Evolutionary conservation across 2,888 invertebrate species (phyloP).

Genomic region (Microchrysa polita): DNA sequence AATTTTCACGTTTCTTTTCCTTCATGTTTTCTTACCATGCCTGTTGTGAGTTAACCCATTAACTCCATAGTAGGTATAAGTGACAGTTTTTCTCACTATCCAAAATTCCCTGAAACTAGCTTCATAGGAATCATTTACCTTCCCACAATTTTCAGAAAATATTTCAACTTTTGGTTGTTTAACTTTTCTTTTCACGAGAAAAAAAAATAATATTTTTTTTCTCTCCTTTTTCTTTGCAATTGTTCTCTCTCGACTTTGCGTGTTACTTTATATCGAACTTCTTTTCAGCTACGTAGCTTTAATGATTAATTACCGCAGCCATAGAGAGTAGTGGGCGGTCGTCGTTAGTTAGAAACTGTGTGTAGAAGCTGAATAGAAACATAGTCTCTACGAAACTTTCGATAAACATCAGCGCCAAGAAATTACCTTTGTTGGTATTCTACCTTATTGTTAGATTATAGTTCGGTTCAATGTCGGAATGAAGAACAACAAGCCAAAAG

Average conservation of each 20-base stretch:
- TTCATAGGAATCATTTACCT: background rate
- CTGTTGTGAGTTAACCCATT: too few relatives aligned
- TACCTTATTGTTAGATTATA: slow-evolving; percentile 13
- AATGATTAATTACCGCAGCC: slow-evolving; percentile 43
- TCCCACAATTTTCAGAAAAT: slow-evolving; percentile 5
- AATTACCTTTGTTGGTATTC: slow-evolving; percentile 20
- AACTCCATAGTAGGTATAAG: too few relatives aligned
- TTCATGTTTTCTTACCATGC: too few relatives aligned
- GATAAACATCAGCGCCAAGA: too few relatives aligned
- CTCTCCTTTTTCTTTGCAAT: background rate
- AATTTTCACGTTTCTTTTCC: too few relatives aligned
- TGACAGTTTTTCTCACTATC: too few relatives aligned
- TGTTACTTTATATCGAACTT: slow-evolving; percentile 13
- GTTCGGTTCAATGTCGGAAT: too few relatives aligned
- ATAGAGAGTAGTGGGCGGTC: background rate
- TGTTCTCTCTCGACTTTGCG: slow-evolving; percentile 7
- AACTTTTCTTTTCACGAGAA: background rate
- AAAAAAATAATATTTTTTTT: too few relatives aligned
- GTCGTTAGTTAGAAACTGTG: too few relatives aligned
- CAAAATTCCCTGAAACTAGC: too few relatives aligned
- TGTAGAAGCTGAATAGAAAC: background rate
- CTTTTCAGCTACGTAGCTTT: slow-evolving; percentile 28
- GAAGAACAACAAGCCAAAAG: too few relatives aligned
- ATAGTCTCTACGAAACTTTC: too few relatives aligned
- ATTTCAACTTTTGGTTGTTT: background rate